Base-by-base conservation (phyloP, 2,888 invertebrate genomes). In the Brachyptera putata region DNA sequence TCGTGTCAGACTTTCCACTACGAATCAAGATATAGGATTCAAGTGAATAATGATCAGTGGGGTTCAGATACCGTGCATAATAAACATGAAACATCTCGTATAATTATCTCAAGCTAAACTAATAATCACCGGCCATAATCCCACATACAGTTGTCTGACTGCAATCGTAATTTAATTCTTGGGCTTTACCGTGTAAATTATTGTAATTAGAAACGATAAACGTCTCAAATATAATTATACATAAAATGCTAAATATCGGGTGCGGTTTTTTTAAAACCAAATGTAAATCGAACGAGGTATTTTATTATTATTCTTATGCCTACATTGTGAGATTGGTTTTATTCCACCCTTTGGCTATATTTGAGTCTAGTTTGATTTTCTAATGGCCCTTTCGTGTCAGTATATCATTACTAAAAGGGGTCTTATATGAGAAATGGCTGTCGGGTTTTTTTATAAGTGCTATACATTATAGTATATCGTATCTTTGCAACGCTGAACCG, bases 331-430 rank as follows among this genome's bases (percentile, higher is more conserved):
- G 49, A 50, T 50, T 50, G 26, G 18, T 2, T 16, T 18, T 41
- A 41, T 41, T 41, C 26, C 26, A 26, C 49, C 49, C 53, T 53
- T 53, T 22, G 53, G 53, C 53, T 53, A 53, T 16, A 53, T 36
- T 18, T 30, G 24, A 4, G 36, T 26, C 48, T 18, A 34, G 48
- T 57, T 48, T 57, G 57, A 48, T 57, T 48, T 48, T 25, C 57
- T 57, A 57, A 57, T 57, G 48, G 34, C 22, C 46, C 18, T 25
- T 48, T 57, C 57, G 57, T 57, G 57, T 57, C 48, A 57, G 57
- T 46, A 46, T 48, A 48, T 57, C 57, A 57, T 57, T 57, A 57
- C 53, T 21, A 36, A 53, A n/a, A 34, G 53, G 53, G 53, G 53
- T 53, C 16, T 53, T 53, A 36, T 34, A 53, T 36, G 53, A 53